These are phyloP conservation scores for Salvelinus alpinus DNA, from an alignment of 2,113 vertebrate genomes.

Conservation along the genomic window DNA sequence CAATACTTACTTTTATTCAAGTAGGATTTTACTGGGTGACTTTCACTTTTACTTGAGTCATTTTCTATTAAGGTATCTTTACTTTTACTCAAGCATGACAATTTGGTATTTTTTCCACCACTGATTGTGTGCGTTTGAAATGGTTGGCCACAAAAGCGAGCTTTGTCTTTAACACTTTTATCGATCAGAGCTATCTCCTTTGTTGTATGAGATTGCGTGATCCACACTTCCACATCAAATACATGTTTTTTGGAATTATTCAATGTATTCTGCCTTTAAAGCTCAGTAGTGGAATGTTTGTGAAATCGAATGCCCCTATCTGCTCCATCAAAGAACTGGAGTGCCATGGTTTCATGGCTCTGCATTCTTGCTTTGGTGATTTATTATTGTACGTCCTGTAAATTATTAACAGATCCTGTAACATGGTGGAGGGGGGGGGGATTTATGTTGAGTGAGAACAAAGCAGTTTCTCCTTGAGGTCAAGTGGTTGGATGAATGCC, in stretches of 20 bases:
- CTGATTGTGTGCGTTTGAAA: constrained; percentile 5
- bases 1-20: too few species aligned
- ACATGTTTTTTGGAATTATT: constrained; percentile 36
- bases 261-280: constrained; percentile 26
- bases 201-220: constrained; percentile 12
- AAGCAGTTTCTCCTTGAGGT: constrained; percentile 33
- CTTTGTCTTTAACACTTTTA: not conserved
- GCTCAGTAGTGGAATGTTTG: constrained; percentile 31
- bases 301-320: constrained; percentile 47
- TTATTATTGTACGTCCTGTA: constrained; percentile 55
- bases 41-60: too few species aligned
- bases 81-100: too few species aligned
- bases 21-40: too few species aligned
- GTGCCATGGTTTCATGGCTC: constrained; percentile 43
- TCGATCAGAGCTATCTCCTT: constrained; percentile 9
- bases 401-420: constrained; percentile 62
- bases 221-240: constrained; percentile 39
- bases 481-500: constrained; percentile 27
- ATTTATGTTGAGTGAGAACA: constrained; percentile 41
- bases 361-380: constrained; percentile 42
- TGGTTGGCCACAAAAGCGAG: constrained; percentile 26
- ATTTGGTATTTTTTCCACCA: too few species aligned
- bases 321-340: constrained; percentile 52
- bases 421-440: constrained; percentile 13
- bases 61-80: too few species aligned